A percentile compares a stretch with the other conserved stretches of the same genome.
These are phyloP conservation scores for Sebastes schlegelii DNA, from an alignment of 2,113 vertebrate genomes.

Conservation along the genomic window DNA sequence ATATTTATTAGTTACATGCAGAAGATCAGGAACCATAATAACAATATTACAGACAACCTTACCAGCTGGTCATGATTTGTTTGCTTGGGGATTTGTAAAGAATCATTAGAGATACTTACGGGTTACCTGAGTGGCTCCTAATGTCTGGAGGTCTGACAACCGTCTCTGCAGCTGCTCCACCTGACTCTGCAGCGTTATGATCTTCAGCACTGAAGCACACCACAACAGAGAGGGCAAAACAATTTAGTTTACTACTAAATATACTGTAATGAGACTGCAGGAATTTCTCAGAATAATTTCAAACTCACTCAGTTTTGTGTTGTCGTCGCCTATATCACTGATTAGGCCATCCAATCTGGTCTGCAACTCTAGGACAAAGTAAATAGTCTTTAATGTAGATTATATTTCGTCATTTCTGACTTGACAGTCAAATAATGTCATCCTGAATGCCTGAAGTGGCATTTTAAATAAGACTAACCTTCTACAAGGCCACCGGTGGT, in stretches of 20 bases:
- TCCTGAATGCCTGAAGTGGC: not conserved
- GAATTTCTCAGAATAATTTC: not conserved
- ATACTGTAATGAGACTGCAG: not conserved
- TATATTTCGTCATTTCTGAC: not conserved
- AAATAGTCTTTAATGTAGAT: too few species aligned
- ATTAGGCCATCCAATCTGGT: constrained; percentile 16
- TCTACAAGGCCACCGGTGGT: not conserved
- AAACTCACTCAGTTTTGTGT: constrained; percentile 49
- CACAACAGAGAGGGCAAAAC: not conserved
- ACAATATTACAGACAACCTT: not conserved
- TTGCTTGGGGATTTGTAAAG: not conserved
- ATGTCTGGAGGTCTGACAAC: not conserved
- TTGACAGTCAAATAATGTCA: too few species aligned
- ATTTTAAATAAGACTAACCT: not conserved
- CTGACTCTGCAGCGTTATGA: constrained; percentile 38
- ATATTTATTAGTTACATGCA: not conserved
- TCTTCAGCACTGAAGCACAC: constrained; percentile 45
- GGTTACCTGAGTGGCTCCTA: not conserved
- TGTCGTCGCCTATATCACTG: not conserved
- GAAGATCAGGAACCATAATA: not conserved
- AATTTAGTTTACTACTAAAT: not conserved
- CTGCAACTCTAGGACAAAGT: constrained; percentile 31
- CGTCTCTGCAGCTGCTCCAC: constrained; percentile 29
- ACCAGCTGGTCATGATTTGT: not conserved
- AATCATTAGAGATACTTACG: constrained; percentile 26